These are phyloP conservation scores for Iphiclides podalirius DNA, from an alignment of 2,888 invertebrate species.

Conservation along the genomic window DNA sequence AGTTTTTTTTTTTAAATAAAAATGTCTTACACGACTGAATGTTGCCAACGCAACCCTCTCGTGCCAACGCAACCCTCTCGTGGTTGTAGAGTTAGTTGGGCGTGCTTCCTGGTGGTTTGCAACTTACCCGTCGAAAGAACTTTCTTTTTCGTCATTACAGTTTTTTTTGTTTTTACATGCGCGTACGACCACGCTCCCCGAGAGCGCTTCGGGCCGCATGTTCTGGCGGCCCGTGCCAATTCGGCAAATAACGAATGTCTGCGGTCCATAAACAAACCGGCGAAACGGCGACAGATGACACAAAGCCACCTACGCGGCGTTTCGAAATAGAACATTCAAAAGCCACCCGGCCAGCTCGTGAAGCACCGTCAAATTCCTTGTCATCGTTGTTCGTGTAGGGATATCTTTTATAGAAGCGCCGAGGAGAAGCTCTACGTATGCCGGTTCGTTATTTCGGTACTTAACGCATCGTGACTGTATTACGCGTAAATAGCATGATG, in stretches of 20 bases:
- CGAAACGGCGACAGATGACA: conserved; percentile 41
- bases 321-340: conserved; percentile 52
- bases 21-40: no score
- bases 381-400: background rate
- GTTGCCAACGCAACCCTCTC: no score
- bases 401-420: conserved; percentile 3
- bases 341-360: conserved; percentile 24
- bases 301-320: conserved; percentile 49
- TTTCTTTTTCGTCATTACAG: no score
- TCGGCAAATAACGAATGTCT: conserved; percentile 50
- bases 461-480: no score
- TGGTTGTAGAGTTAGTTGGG: no score
- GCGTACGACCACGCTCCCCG: no score
- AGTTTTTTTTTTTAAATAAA: no score
- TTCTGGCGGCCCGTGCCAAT: conserved; percentile 45
- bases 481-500: no score
- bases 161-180: no score
- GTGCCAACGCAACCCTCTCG: no score
- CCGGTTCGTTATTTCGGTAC: background rate
- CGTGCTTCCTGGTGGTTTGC: no score
- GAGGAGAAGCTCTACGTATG: conserved; percentile 7
- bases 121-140: no score
- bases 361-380: background rate
- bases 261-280: conserved; percentile 40
- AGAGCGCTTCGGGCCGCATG: conserved; percentile 28